Conservation (phyloP, 2,888 invertebrate genomes). For the Lasioglossum villosulum region DNA sequence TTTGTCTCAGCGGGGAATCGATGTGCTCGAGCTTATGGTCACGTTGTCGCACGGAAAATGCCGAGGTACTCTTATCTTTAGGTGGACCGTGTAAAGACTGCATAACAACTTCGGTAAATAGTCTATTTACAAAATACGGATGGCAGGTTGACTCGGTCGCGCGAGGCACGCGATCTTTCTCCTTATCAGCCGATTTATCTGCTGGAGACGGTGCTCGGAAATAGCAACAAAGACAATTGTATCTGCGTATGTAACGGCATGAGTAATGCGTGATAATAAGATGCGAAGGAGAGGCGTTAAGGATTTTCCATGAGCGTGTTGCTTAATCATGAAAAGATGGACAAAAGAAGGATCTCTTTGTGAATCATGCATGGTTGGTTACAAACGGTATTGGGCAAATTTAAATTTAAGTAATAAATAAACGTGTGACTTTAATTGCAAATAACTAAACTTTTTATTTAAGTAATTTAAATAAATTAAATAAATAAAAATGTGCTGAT, state of each 20-base stretch:
- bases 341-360: background rate
- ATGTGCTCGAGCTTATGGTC: background rate
- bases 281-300: slow-evolving; percentile 22
- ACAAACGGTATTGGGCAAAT: background rate
- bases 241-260: slow-evolving; percentile 23
- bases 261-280: slow-evolving; percentile 59
- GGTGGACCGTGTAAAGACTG: background rate
- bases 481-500: no score
- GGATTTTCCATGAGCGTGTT: slow-evolving; percentile 65
- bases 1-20: background rate
- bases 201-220: slow-evolving; percentile 4
- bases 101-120: background rate
- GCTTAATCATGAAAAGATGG: background rate
- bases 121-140: background rate
- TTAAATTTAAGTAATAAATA: no score
- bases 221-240: slow-evolving; percentile 52
- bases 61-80: background rate
- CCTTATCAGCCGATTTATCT: slow-evolving; percentile 20
- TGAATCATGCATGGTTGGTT: background rate
- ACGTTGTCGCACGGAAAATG: background rate
- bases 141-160: background rate
- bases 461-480: no score
- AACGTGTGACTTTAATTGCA: no score
- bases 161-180: background rate
- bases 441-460: no score